phyloP scores from a whole-genome alignment of 1,140 invertebrate genomes.

The honey bee (Apis mellifera) region Amel_HAv3.1 CM009934.2:11188501-11189000 shows the following conservation, averaged over 20 bases:
- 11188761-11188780: conserved; percentile 71
- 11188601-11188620: too few relatives aligned
- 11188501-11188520: background rate
- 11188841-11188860: conserved; percentile 3
- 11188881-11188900: conserved; percentile 13
- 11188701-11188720: background rate
- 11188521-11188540: background rate
- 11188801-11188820: conserved; percentile 73
- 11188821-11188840: conserved; percentile 6
- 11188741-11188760: conserved; percentile 2
- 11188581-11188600: too few relatives aligned
- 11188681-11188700: conserved; percentile 4
- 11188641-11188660: conserved; percentile 48
- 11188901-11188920: background rate
- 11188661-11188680: background rate
- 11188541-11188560: background rate
- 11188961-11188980: background rate
- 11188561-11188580: too few relatives aligned
- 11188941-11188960: conserved; percentile 9
- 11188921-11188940: background rate
- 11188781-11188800: conserved; percentile 73
- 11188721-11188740: background rate
- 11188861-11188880: background rate
- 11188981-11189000: background rate
- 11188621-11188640: conserved; percentile 22